These are phyloP conservation scores for Vidua chalybeata DNA, from an alignment of 2,113 vertebrate genomes.

Conservation along the genomic window DNA sequence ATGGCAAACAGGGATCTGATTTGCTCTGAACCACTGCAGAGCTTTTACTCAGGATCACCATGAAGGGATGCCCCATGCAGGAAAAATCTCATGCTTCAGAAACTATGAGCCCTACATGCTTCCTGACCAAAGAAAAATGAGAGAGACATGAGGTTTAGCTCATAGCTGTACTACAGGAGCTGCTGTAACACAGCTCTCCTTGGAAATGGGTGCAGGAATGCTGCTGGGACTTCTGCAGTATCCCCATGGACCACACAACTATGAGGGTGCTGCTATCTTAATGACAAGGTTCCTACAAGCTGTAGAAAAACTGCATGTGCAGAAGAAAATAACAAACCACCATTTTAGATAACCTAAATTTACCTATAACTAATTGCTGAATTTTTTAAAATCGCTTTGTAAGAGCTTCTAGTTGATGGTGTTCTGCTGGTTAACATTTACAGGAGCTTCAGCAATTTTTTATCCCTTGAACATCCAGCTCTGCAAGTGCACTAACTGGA, in stretches of 20 bases:
- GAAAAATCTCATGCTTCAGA: background rate
- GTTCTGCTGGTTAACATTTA: background rate
- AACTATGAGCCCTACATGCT: background rate
- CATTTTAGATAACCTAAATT: background rate
- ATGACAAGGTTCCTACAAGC: background rate
- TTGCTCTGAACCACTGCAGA: background rate
- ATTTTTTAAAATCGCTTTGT: background rate
- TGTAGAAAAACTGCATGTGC: background rate
- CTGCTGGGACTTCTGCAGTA: background rate
- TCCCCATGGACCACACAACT: rapidly evolving
- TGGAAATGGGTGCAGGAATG: background rate
- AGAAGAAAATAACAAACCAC: background rate
- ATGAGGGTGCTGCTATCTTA: background rate
- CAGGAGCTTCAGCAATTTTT: background rate
- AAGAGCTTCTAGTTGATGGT: background rate
- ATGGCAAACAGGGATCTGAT: background rate
- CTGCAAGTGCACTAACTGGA: background rate
- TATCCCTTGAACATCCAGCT: background rate
- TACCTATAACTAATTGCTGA: background rate
- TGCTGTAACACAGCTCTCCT: background rate
- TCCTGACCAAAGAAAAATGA: background rate
- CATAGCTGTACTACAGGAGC: background rate
- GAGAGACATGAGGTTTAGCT: background rate
- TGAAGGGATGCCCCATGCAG: background rate
- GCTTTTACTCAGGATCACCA: background rate